These are phyloP conservation scores for Girardinus metallicus DNA, from an alignment of 2,797 vertebrate species.

Conservation along the genomic window DNA sequence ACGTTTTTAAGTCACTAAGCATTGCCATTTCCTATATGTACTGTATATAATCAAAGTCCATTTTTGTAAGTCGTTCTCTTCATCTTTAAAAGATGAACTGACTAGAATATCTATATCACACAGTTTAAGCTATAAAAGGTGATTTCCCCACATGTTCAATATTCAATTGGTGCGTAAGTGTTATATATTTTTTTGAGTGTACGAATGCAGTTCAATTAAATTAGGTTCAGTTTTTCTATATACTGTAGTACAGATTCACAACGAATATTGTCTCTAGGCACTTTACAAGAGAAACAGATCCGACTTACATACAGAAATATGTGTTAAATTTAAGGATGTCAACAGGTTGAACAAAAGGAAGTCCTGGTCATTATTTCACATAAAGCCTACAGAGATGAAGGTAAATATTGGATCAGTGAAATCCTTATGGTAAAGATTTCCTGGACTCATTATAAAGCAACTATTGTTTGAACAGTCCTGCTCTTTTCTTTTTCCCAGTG, in stretches of 20 bases:
- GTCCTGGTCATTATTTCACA: neutral
- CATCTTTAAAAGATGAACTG: neutral
- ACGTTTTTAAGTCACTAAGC: neutral
- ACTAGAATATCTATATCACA: neutral
- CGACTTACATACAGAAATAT: neutral
- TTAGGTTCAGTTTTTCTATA: neutral
- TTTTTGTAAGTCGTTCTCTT: neutral
- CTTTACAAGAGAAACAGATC: neutral
- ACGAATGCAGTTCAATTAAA: neutral
- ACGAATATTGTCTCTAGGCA: neutral
- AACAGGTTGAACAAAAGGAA: neutral
- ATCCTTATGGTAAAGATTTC: neutral
- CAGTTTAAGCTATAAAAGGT: neutral
- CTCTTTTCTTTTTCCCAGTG: neutral
- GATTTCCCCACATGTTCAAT: neutral
- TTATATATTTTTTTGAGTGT: no score
- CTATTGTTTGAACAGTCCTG: slow-evolving; percentile 3
- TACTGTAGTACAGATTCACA: neutral
- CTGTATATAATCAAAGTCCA: neutral
- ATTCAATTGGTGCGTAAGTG: neutral
- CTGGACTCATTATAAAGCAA: neutral
- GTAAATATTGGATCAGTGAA: neutral
- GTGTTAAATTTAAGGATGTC: neutral
- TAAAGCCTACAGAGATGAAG: neutral
- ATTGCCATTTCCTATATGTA: neutral